phyloP scores from a whole-genome alignment of 2,113 vertebrate species.

The Daphoenositta chrysoptera region DNA sequence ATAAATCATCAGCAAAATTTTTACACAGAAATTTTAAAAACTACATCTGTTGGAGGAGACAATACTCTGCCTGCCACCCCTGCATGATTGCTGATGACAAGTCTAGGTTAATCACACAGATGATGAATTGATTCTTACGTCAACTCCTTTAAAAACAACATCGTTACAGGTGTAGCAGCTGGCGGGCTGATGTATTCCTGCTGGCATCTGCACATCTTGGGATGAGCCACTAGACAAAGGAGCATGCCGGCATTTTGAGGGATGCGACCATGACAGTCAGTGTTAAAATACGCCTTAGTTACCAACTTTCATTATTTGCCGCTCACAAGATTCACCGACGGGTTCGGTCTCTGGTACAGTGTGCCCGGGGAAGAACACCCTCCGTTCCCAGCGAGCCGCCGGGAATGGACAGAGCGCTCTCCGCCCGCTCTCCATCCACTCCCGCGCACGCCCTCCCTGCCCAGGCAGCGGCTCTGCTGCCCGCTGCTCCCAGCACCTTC shows the following conservation, averaged over 20 bases:
- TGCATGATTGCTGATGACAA: conserved; percentile 29
- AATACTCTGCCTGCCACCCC: background rate
- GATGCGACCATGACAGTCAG: background rate
- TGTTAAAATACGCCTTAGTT: background rate
- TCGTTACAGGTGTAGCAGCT: conserved; percentile 16
- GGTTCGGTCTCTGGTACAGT: background rate
- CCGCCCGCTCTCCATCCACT: background rate
- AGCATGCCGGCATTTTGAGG: conserved; percentile 47
- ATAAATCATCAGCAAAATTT: background rate
- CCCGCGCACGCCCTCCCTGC: background rate
- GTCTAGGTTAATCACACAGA: conserved; percentile 46
- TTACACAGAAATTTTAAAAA: background rate
- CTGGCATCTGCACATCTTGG: conserved; percentile 3
- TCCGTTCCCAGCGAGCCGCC: rapidly evolving
- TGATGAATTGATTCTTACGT: conserved; percentile 48
- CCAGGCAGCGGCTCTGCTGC: background rate
- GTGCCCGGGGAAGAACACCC: background rate
- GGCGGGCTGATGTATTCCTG: background rate
- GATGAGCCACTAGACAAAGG: conserved; percentile 47
- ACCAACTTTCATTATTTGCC: background rate
- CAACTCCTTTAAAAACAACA: conserved; percentile 7
- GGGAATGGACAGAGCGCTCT: background rate
- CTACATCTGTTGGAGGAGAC: background rate
- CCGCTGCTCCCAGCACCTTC: background rate
- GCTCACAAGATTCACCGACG: background rate